phyloP scores from a whole-genome alignment of 2,888 invertebrate species.

The Chaitophorus viminalis region DNA sequence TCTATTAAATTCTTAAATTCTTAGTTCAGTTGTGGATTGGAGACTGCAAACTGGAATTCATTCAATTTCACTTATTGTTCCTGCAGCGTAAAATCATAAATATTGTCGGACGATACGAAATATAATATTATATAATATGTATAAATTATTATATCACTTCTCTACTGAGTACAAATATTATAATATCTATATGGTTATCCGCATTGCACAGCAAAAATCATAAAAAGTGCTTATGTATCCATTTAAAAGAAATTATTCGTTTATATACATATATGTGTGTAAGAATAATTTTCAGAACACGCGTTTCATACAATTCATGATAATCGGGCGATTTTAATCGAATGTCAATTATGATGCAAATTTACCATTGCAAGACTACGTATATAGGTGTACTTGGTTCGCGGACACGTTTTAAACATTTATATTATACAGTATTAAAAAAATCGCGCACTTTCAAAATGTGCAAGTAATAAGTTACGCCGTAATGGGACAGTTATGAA shows the following conservation, averaged over 20 bases:
- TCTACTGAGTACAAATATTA: too few relatives aligned
- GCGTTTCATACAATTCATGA: too few relatives aligned
- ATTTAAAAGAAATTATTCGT: neutral
- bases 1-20: neutral
- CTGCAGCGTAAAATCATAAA: neutral
- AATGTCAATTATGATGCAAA: neutral
- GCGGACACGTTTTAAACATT: constrained; percentile 18
- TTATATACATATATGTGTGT: too few relatives aligned
- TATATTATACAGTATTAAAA: neutral
- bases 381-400: neutral
- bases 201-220: too few relatives aligned
- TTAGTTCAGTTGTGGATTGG: too few relatives aligned
- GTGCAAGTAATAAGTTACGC: constrained; percentile 12
- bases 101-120: too few relatives aligned
- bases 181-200: too few relatives aligned
- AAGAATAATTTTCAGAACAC: neutral
- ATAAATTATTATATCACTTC: too few relatives aligned
- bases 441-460: constrained; percentile 31
- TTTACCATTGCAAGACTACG: neutral
- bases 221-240: neutral
- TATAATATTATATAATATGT: too few relatives aligned
- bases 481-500: constrained; percentile 53
- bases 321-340: neutral
- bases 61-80: neutral
- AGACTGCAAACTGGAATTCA: too few relatives aligned